A percentile compares a stretch with the other conserved stretches of the same genome.
Conservation (phyloP, 2,888 invertebrate species). For the Pelosia muscerda region DNA sequence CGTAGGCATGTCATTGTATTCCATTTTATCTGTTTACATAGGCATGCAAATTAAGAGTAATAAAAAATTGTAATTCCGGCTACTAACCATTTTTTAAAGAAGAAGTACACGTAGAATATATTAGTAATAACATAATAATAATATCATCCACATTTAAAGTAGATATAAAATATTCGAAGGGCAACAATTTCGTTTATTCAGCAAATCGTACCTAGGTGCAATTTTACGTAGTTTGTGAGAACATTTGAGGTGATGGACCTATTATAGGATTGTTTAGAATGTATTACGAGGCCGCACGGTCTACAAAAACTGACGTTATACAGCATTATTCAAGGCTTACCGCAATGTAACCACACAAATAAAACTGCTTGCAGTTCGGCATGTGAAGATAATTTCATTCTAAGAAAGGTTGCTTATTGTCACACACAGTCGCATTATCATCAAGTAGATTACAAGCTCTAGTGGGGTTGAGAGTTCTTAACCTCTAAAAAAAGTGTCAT, state of each 20-base stretch:
- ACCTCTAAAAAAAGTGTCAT: too few relatives aligned
- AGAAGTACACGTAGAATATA: too few relatives aligned
- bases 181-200: slow-evolving; percentile 51
- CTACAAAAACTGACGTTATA: slow-evolving; percentile 29
- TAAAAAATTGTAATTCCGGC: too few relatives aligned
- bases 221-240: slow-evolving; percentile 50
- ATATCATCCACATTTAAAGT: slow-evolving; percentile 26
- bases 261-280: slow-evolving; percentile 51
- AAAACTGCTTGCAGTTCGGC: neutral
- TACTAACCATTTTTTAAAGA: too few relatives aligned
- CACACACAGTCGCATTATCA: too few relatives aligned
- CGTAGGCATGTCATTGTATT: too few relatives aligned
- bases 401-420: too few relatives aligned
- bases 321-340: slow-evolving; percentile 24
- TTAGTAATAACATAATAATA: too few relatives aligned
- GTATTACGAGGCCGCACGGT: slow-evolving; percentile 60
- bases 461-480: too few relatives aligned
- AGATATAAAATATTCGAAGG: slow-evolving; percentile 60
- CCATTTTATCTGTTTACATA: too few relatives aligned
- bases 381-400: slow-evolving; percentile 3
- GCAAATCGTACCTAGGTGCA: slow-evolving; percentile 29
- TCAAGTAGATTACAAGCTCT: too few relatives aligned
- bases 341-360: neutral
- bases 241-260: slow-evolving; percentile 40
- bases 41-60: too few relatives aligned